Base-by-base conservation (phyloP, 2,888 invertebrate genomes). In the Schizotus pectinicornis region DNA sequence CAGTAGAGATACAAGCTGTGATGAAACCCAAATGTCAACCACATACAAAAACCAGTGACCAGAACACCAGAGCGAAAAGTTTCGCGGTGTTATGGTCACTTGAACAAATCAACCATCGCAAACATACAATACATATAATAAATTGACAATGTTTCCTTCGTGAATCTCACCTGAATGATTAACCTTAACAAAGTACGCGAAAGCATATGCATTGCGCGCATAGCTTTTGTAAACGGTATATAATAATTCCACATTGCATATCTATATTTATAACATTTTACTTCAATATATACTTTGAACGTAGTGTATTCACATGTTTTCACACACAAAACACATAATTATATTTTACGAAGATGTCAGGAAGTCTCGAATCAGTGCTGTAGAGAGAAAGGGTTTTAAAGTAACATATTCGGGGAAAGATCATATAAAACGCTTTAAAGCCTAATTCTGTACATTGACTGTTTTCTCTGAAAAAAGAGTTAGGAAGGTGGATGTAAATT, bases 141-240 rank as follows among this genome's bases (percentile, higher is more conserved):
- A 67, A 69, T 63, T 64, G 63, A 65, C 69, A 68, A 70, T 68
- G 65, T 70, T 71, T 70, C 70, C 69, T 67, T 71, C 72, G 74
- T 71, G 70, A 72, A 75, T 80, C 80, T 80, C 80, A 80, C 80
- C 80, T 80, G 80, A 41, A 43, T 55, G 45, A 34, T 50, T 38
- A 34, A 76, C 76, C 77, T 76, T 78, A 78, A 75, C 67, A 72
- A 74, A 73, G 72, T 68, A 72, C 79, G 77, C 79, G 79, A 74
- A 75, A 78, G 79, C 77, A 67, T 75, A 71, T 80, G 80, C 80
- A 80, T 80, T 80, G 79, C 79, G 79, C 80, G 79, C 79, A 79
- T 69, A 75, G 79, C 79, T 77, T 75, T 64, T 64, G 59, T 57
- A 62, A 68, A 74, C 75, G 76, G 69, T 51, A 57, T 67, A 61